Percentiles rank a stretch among this genome's conserved stretches.
phyloP scores from a whole-genome alignment of 2,797 vertebrate species.

The Artibeus lituratus region DNA sequence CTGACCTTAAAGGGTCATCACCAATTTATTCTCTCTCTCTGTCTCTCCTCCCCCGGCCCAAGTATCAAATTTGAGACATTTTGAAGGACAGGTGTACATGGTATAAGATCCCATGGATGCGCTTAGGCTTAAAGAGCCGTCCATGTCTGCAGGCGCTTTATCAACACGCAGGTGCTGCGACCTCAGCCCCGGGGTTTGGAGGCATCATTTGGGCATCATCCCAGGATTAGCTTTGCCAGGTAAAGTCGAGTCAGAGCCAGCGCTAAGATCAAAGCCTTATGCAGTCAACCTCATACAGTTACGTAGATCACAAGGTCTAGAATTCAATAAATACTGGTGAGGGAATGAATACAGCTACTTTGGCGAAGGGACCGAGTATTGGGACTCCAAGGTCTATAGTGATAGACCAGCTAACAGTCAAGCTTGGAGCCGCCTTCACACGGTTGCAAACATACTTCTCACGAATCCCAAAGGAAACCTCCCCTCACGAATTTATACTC shows the following conservation, averaged over 20 bases:
- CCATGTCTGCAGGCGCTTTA: rapidly evolving
- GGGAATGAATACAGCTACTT: rapidly evolving
- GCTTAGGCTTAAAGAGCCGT: not conserved
- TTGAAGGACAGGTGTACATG: not conserved
- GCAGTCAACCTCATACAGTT: not conserved
- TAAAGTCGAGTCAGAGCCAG: not conserved
- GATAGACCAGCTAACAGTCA: not conserved
- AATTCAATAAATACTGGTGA: rapidly evolving
- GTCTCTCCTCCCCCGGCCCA: too few species aligned
- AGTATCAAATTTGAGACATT: not conserved
- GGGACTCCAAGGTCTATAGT: not conserved
- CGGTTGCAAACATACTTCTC: rapidly evolving
- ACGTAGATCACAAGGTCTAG: not conserved
- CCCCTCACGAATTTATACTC: rapidly evolving
- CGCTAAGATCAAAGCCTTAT: rapidly evolving
- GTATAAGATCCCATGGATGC: not conserved
- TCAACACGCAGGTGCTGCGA: rapidly evolving
- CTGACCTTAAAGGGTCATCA: not conserved
- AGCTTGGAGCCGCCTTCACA: rapidly evolving
- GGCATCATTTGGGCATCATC: rapidly evolving
- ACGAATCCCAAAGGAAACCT: rapidly evolving
- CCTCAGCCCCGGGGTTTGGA: not conserved
- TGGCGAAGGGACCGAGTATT: not conserved
- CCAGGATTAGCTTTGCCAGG: rapidly evolving
- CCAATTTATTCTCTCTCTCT: not conserved